These are phyloP conservation scores for Fukomys damarensis DNA, from an alignment of 2,113 vertebrate genomes.

Conservation along the genomic window DNA sequence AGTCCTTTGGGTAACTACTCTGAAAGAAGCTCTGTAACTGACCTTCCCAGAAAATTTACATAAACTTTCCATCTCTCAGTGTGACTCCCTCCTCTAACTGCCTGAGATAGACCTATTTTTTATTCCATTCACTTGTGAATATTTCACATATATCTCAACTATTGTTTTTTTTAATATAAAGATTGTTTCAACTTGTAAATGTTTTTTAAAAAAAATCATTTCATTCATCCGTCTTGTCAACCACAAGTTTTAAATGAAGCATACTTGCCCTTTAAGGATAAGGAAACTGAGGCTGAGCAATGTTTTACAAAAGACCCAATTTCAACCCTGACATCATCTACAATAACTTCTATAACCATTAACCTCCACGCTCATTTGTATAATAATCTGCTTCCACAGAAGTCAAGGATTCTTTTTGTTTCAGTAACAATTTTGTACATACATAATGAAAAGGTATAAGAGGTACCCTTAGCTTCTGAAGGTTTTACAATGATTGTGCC, in stretches of 20 bases:
- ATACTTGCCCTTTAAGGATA: neutral
- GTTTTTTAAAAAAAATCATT: neutral
- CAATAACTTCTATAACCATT: neutral
- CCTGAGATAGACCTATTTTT: neutral
- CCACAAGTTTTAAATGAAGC: neutral
- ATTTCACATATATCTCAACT: neutral
- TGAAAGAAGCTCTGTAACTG: neutral
- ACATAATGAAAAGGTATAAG: neutral
- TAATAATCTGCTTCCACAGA: neutral
- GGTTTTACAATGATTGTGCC: neutral
- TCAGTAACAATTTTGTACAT: neutral
- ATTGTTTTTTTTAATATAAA: neutral
- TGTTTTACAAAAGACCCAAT: neutral
- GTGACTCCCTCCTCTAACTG: neutral
- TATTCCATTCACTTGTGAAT: neutral
- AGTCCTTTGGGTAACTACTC: neutral
- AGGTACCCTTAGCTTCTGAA: neutral
- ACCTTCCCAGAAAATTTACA: neutral
- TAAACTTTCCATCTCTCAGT: neutral
- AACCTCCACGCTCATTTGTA: neutral
- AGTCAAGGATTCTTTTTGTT: neutral
- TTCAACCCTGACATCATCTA: neutral
- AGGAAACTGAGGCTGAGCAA: neutral
- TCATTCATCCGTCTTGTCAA: neutral
- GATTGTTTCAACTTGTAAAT: neutral